phyloP scores from a whole-genome alignment of 2,888 invertebrate species.

The Orchesellides sinensis region DNA sequence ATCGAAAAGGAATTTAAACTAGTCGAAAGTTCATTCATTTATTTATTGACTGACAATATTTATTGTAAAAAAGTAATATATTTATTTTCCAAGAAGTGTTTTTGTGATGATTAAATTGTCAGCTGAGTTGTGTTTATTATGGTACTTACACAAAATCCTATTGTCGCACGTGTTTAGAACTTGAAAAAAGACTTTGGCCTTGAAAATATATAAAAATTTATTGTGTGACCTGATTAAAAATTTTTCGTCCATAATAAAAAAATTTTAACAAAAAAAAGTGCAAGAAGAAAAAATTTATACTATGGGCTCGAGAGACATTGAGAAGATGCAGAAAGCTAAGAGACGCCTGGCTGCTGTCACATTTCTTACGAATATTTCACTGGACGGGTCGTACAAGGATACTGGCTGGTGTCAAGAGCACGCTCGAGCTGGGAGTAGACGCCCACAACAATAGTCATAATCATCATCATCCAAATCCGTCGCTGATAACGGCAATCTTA shows the following conservation, averaged over 20 bases:
- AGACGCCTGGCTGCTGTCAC: constrained; percentile 94
- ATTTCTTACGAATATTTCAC: constrained; percentile 95
- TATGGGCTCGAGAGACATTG: constrained; percentile 68
- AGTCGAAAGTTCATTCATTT: too few species aligned
- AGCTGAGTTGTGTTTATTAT: too few species aligned
- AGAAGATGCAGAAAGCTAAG: constrained; percentile 80
- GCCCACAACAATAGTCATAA: background rate
- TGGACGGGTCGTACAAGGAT: constrained; percentile 88
- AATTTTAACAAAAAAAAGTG: background rate
- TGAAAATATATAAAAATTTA: background rate
- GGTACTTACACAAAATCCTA: too few species aligned
- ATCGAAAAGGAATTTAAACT: too few species aligned
- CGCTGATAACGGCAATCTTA: constrained; percentile 12
- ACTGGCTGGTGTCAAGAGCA: constrained; percentile 68
- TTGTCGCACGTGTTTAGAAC: too few species aligned
- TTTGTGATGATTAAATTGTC: too few species aligned
- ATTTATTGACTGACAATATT: too few species aligned
- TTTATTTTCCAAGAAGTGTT: too few species aligned
- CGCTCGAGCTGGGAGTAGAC: constrained; percentile 17
- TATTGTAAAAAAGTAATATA: too few species aligned
- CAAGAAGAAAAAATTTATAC: constrained; percentile 3
- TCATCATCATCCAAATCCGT: too few species aligned
- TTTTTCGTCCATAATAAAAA: constrained; percentile 18
- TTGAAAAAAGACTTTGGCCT: constrained; percentile 7
- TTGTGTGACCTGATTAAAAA: background rate